phyloP scores from a whole-genome alignment of 2,888 invertebrate genomes.

The Rhaphigaster nebulosa region DNA sequence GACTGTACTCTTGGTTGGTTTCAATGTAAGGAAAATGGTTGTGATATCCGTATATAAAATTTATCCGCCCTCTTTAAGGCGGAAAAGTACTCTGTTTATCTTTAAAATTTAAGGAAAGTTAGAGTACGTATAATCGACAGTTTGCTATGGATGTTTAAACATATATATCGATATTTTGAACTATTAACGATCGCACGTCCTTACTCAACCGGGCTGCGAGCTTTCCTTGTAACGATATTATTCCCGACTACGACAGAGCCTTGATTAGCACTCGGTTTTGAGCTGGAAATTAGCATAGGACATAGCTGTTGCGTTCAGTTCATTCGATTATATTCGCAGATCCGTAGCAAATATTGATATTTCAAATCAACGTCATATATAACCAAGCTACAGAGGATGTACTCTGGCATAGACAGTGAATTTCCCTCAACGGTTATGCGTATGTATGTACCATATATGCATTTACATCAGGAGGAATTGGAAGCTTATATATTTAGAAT shows the following conservation, averaged over 20 bases:
- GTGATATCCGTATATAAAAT: no score
- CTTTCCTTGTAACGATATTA: neutral
- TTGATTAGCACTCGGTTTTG: constrained; percentile 1
- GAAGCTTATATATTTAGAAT: neutral
- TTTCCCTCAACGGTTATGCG: neutral
- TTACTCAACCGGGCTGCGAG: neutral
- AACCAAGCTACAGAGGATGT: neutral
- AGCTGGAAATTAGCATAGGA: neutral
- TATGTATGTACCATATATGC: neutral
- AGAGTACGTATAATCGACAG: no score
- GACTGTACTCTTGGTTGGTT: no score
- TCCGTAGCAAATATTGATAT: constrained; percentile 3
- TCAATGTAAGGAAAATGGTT: no score
- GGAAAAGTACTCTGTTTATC: no score
- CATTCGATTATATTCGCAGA: neutral
- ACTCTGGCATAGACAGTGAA: neutral
- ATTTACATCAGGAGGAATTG: neutral
- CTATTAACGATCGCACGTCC: no score
- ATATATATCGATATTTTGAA: no score
- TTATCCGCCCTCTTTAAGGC: no score
- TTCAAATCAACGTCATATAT: neutral
- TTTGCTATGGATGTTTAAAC: no score
- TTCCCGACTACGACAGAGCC: neutral
- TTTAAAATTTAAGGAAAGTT: no score
- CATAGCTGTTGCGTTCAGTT: neutral